Evolutionary conservation across 2,888 invertebrate species (phyloP), one percentile per base, ranked within the genome.

Genomic region (Drosophila emarginata): DNA sequence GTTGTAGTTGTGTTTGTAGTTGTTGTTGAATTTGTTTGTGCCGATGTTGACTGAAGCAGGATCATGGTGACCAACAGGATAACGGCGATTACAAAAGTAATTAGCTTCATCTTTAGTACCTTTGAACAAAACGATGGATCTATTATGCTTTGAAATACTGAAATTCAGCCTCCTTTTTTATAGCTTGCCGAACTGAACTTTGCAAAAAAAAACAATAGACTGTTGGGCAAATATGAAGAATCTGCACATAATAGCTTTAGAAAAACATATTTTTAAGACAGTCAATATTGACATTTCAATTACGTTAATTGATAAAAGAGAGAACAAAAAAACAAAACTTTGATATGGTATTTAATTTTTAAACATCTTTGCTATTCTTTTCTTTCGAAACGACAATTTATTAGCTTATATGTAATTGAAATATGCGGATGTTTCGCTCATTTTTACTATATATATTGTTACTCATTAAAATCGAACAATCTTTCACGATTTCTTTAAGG

Each of bases 391-490:
- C 45, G 18, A 45, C 45, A 45, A 21, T 45, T 45, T 45, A 45
- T 45, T 45, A 12, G 11, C 45, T 45, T 45, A 45, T 12, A 11
- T 21, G 45, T 45, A 45, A 18, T 45, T 18, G 11, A 45, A 18
- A 45, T 21, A 21, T 12, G 45, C 45, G 45, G 18, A 11, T 45
- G 45, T 18, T 21, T 45, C 11, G 45, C 45, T 11, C 45, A 14
- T 39, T 39, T 39, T 39, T 39, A 39, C n/a, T 45, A 6, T 18
- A 18, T 45, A 32, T 32, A 32, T 32, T 32, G 32, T 45, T 11
- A 21, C 21, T 45, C 21, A 45, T 45, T 21, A 21, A 45, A 45
- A 45, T 67, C 53, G 74, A 72, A 72, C 74, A 73, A 62, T 67
- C 62, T 36, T 67, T 60, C 23, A 56, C 56, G 32, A 21, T 45